A percentile compares a stretch with the other conserved stretches of the same genome.
Evolutionary conservation across 1,140 invertebrate species (phyloP).

Genomic region (Aphelenchoides avenae): DNA sequence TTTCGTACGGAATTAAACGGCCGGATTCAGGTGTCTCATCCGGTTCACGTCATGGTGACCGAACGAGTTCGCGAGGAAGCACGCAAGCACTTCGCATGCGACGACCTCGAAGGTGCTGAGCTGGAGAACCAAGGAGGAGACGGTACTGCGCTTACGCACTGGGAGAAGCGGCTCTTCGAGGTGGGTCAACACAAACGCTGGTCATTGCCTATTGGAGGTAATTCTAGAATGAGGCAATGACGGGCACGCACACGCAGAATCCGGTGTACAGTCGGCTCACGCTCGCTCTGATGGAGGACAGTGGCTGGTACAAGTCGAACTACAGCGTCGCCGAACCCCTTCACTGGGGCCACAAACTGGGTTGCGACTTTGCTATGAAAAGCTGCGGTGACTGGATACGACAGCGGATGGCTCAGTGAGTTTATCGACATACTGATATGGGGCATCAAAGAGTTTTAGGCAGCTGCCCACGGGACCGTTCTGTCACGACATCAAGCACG

Average conservation of each 20-base stretch:
- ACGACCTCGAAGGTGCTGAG: constrained; percentile 85
- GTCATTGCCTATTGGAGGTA: too few species aligned
- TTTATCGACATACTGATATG: not conserved
- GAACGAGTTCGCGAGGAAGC: constrained; percentile 63
- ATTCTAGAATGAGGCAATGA: constrained; percentile 95
- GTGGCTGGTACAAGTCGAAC: constrained; percentile 68
- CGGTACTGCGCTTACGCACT: constrained; percentile 92
- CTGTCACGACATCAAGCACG: constrained; percentile 55
- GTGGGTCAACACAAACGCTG: constrained; percentile 23
- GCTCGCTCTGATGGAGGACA: constrained; percentile 94
- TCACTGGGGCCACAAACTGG: constrained; percentile 81
- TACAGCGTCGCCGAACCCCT: constrained; percentile 75
- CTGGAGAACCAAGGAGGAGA: constrained; percentile 95
- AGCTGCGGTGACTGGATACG: constrained; percentile 96
- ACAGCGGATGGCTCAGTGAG: constrained; percentile 65
- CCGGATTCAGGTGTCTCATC: constrained; percentile 32
- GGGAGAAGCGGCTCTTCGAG: constrained; percentile 95
- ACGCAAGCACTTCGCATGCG: constrained; percentile 82
- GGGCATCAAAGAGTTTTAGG: constrained; percentile 29
- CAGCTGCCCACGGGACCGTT: constrained; percentile 44
- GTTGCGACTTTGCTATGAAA: constrained; percentile 86
- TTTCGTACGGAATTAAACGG: constrained; percentile 1
- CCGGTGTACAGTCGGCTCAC: constrained; percentile 93
- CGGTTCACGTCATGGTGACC: constrained; percentile 45
- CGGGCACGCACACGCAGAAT: constrained; percentile 96